Evolutionary conservation across 2,888 invertebrate species (phyloP), one percentile per base, ranked within the genome.

Genomic region (Hanleya hanleyi): DNA sequence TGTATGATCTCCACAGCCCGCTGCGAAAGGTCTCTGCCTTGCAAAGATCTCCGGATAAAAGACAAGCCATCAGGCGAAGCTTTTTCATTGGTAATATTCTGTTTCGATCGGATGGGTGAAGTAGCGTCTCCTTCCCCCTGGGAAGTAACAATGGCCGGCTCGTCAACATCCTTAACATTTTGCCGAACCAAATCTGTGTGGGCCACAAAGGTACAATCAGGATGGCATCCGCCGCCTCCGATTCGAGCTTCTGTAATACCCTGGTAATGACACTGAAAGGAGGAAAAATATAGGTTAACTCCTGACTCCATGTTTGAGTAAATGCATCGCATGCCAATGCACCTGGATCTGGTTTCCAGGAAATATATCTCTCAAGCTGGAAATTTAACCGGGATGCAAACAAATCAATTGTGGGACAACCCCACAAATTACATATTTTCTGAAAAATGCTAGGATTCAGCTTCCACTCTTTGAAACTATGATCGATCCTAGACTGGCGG

Each of bases 161-260:
- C n/a, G 50, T 67, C 12, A 77, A 47, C 29, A 73, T 22, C 1
- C 38, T 29, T 4, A 75, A 57, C 0, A 76, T 29, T 15, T n/a
- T 36, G 18, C 75, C 68, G 64, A 76, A 77, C 79, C 77, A 79
- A 2, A 71, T 32, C 38, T 80, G 80, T 2, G 76, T 78, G 1
- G 73, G 18, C 71, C 75, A 80, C 4, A 73, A 15, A 49, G 75
- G 77, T 2, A 70, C 76, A 33, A 76, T 38, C 12, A 79, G 3
- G 22, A 76, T 41, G 29, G 47, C 70, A 29, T 68, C 12, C 0
- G 73, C 66, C 33, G 69, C 2, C 57, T 77, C 75, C 26, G 41
- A 26, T 33, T 33, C 18, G 2, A 81, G 9, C 57, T 81, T 76
- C 67, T 71, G 67, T 7, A 81, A n/a, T 1, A 71, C 57, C 66